Percentiles rank a stretch among this genome's conserved stretches.
phyloP scores from a whole-genome alignment of 2,797 vertebrate genomes.

The Spinus olivaceus region DNA sequence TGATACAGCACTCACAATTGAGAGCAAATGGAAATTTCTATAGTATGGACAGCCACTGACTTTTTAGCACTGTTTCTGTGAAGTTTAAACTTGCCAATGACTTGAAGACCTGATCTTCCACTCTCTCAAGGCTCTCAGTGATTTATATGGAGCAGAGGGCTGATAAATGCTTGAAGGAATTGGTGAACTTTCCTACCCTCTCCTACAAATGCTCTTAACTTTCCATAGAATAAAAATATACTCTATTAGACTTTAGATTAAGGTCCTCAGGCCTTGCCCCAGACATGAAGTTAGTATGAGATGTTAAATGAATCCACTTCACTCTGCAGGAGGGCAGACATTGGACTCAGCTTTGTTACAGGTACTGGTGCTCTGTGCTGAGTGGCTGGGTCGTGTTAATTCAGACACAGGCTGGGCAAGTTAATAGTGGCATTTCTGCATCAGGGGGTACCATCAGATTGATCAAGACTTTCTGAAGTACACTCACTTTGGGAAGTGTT shows the following conservation, averaged over 20 bases:
- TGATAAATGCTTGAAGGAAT: background rate
- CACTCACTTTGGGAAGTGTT: background rate
- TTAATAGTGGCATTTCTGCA: background rate
- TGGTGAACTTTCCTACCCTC: constrained; percentile 3
- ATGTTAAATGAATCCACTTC: background rate
- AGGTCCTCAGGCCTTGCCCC: background rate
- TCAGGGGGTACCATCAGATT: background rate
- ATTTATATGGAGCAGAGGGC: background rate
- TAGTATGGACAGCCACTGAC: background rate
- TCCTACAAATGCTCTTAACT: background rate
- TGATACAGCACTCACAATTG: background rate
- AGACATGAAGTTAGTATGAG: background rate
- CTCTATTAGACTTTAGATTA: background rate
- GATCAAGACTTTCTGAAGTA: background rate
- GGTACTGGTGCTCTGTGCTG: background rate
- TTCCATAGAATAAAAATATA: background rate
- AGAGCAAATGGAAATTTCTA: background rate
- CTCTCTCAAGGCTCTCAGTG: background rate
- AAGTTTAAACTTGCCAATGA: background rate
- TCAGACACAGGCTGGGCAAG: background rate
- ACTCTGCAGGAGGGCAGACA: background rate
- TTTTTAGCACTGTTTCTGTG: background rate
- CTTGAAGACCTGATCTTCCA: background rate
- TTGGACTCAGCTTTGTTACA: background rate
- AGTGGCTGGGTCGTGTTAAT: background rate